Evolutionary conservation across 2,888 invertebrate species (phyloP).

Genomic region (Caenorhabditis imperialis): DNA sequence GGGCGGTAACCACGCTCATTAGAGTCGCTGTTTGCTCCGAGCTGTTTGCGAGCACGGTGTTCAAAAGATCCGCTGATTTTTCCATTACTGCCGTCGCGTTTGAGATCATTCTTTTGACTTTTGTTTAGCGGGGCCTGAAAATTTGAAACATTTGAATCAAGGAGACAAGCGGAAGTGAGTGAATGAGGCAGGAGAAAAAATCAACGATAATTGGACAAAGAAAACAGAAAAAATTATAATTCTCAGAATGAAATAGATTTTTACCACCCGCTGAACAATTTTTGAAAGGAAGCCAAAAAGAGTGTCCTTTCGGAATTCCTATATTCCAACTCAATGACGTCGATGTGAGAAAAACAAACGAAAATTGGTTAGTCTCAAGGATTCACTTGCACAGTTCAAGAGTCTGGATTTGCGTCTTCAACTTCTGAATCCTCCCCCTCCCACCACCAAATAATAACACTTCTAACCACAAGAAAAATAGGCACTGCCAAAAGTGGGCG

Average conservation of each 20-base stretch:
- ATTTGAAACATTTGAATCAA: neutral
- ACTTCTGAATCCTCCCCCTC: too few relatives aligned
- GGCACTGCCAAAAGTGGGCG: constrained; percentile 12
- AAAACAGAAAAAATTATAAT: neutral
- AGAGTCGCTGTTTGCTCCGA: constrained; percentile 22
- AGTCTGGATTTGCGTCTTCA: constrained; percentile 7
- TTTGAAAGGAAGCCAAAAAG: neutral
- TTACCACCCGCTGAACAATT: too few relatives aligned
- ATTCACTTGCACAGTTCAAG: neutral
- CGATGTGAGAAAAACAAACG: constrained; percentile 14
- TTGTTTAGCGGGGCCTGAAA: neutral
- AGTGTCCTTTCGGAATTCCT: too few relatives aligned
- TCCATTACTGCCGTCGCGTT: constrained; percentile 19
- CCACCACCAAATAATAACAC: constrained; percentile 37
- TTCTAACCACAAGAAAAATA: constrained; percentile 24
- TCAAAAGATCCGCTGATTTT: constrained; percentile 20
- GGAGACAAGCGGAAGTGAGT: too few relatives aligned
- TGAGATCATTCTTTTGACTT: neutral
- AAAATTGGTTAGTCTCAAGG: constrained; percentile 2
- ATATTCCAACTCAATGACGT: too few relatives aligned
- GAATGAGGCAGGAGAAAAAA: neutral
- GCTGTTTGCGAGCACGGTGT: constrained; percentile 3
- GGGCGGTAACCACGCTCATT: constrained; percentile 25
- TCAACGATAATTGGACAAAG: neutral
- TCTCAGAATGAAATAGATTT: neutral